phyloP scores from a whole-genome alignment of 2,888 invertebrate species.

The Norana najaformis region DNA sequence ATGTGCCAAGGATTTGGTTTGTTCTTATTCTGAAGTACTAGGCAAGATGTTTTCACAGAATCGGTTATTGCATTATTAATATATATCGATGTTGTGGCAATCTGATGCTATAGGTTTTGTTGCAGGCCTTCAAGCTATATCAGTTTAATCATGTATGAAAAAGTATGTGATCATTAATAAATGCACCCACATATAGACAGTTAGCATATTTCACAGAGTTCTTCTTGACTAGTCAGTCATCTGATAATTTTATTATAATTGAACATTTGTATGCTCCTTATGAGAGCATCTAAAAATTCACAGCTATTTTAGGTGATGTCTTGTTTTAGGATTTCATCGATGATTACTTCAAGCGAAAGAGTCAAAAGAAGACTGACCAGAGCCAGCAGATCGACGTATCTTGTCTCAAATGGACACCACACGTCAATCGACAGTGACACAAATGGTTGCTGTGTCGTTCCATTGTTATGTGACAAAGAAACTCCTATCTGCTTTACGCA shows the following conservation, averaged over 20 bases:
- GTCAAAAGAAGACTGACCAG: conserved; percentile 73
- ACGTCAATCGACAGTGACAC: conserved; percentile 28
- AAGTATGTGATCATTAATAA: background rate
- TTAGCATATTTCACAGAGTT: background rate
- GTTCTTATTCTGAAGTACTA: background rate
- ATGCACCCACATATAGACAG: background rate
- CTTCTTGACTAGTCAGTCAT: background rate
- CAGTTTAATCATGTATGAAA: background rate
- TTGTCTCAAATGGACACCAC: conserved; percentile 87
- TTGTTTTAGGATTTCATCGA: conserved; percentile 83
- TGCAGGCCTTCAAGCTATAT: background rate
- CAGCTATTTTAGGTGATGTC: background rate
- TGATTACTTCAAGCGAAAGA: conserved; percentile 83
- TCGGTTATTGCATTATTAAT: background rate
- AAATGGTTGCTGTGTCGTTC: background rate
- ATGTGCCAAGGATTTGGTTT: background rate
- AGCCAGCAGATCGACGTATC: conserved; percentile 83
- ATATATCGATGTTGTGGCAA: background rate
- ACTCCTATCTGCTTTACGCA: background rate
- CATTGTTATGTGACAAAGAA: background rate
- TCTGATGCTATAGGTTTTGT: background rate
- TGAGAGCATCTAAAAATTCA: too few species aligned
- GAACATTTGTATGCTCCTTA: too few species aligned
- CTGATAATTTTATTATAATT: background rate
- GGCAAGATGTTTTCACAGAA: background rate